Conservation (phyloP, 2,797 vertebrate species). For the Lagocephalus sceleratus region DNA sequence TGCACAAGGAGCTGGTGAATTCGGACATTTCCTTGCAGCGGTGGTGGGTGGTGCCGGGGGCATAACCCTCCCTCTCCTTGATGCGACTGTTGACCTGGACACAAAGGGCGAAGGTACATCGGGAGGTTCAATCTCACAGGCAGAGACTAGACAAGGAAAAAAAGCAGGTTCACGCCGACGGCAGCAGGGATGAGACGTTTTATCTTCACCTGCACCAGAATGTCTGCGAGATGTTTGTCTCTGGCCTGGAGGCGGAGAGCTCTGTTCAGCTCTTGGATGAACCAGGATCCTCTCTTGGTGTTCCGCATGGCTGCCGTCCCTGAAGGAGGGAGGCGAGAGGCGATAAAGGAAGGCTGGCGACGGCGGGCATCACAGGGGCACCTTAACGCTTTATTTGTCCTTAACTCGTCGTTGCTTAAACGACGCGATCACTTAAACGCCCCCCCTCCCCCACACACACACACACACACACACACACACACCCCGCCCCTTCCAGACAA, state of each 20-base stretch:
- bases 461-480: too few relatives aligned
- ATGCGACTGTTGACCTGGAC: slow-evolving; percentile 87
- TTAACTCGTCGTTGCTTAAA: too few relatives aligned
- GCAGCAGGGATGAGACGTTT: background rate
- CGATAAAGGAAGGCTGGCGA: slow-evolving; percentile 9
- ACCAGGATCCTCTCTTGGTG: slow-evolving; percentile 96
- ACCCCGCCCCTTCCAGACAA: slow-evolving; percentile 29
- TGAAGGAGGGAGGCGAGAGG: slow-evolving; percentile 47
- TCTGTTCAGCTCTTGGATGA: slow-evolving; percentile 86
- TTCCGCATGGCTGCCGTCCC: slow-evolving; percentile 95
- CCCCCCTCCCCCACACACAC: too few relatives aligned
- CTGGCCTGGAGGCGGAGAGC: slow-evolving; percentile 82
- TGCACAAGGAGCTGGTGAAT: slow-evolving; percentile 94
- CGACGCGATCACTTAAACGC: too few relatives aligned
- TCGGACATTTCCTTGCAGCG: slow-evolving; percentile 99
- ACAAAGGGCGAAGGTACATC: background rate
- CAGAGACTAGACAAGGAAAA: background rate
- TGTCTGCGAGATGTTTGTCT: slow-evolving; percentile 91
- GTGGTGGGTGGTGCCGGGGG: slow-evolving; percentile 91
- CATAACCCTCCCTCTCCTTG: slow-evolving; percentile 91
- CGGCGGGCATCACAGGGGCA: slow-evolving; percentile 1
- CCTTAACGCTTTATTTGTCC: background rate
- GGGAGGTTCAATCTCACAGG: background rate
- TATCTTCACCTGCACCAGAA: slow-evolving; percentile 87
- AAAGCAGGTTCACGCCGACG: background rate